Evolutionary conservation across 2,797 vertebrate genomes (phyloP), one percentile per base, ranked within the genome.

Genomic region (Micromesistius poutassou): DNA sequence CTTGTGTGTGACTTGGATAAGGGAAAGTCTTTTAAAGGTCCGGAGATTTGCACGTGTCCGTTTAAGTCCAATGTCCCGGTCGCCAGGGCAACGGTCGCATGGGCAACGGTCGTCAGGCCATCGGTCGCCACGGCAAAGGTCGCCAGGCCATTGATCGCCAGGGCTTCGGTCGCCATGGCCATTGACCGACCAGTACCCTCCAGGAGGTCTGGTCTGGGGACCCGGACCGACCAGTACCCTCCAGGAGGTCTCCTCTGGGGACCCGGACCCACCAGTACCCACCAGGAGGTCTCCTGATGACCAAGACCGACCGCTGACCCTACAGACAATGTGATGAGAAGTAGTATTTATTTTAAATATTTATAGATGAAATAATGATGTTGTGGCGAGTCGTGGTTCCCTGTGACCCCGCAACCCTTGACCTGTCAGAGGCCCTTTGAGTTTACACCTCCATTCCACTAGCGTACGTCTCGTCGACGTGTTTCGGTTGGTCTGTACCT

Each of bases 271-370:
- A 35, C 33, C 33, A 35, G 33, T 35, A 35, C 33, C 33, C 33
- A 35, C 33, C 33, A 35, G n/a, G 66, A 71, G 30, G 19, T 16
- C 70, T 33, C n/a, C 30, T 12, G 33, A 33, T 4, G 50, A 22
- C 50, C 22, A 75, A 28, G 8, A 0, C 36, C 81, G 77, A 76
- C 38, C 66, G 80, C 78, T 77, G 78, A 81, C 76, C 88, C 88
- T 89, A 87, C 80, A 89, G 84, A 93, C 87, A 93, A 94, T 94
- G 92, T 94, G 93, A 93, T 84, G 85, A 90, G 85, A 93, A 90
- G 85, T 85, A 88, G 94, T 95, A 95, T 95, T 94, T 95, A 94
- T 94, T 81, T 89, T 92, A 91, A 78, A 84, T 94, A 94, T 95
- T 93, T 94, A 94, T 93, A 92, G 88, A 91, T 82, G 71, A 89